These are phyloP conservation scores for Propithecus deckenii DNA, from an alignment of 2,797 vertebrate species.

Conservation along the genomic window DNA sequence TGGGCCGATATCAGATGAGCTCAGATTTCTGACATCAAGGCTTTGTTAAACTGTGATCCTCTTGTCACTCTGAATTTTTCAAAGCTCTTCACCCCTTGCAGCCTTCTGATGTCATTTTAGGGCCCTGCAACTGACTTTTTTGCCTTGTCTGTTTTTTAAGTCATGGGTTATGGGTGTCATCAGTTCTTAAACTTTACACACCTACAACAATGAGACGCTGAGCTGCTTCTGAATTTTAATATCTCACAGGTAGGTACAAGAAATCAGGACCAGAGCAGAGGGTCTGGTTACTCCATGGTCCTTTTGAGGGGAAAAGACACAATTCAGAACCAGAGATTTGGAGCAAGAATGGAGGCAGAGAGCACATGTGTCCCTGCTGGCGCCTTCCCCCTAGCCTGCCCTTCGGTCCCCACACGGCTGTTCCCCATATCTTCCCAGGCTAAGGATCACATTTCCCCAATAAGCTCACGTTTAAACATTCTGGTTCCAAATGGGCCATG, in stretches of 20 bases:
- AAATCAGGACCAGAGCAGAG: neutral
- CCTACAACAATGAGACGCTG: neutral
- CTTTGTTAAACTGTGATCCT: neutral
- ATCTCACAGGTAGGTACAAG: neutral
- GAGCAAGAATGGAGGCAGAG: neutral
- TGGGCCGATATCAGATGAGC: neutral
- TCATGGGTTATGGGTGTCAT: neutral
- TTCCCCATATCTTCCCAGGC: neutral
- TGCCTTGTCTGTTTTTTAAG: neutral
- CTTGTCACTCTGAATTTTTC: neutral
- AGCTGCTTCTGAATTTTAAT: neutral
- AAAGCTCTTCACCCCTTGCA: neutral
- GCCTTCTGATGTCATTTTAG: neutral
- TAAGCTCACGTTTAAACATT: neutral
- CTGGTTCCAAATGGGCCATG: neutral
- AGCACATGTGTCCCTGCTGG: accelerated
- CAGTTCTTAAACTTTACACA: neutral
- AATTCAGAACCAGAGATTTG: neutral
- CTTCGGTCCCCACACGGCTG: neutral
- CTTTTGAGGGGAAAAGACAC: neutral
- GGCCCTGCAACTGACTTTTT: neutral
- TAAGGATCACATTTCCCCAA: neutral
- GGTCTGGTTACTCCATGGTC: neutral
- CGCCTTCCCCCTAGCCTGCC: neutral
- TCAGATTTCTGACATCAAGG: neutral